Base-by-base conservation (phyloP, 1,140 invertebrate genomes). In the Subanguina moxae region DNA sequence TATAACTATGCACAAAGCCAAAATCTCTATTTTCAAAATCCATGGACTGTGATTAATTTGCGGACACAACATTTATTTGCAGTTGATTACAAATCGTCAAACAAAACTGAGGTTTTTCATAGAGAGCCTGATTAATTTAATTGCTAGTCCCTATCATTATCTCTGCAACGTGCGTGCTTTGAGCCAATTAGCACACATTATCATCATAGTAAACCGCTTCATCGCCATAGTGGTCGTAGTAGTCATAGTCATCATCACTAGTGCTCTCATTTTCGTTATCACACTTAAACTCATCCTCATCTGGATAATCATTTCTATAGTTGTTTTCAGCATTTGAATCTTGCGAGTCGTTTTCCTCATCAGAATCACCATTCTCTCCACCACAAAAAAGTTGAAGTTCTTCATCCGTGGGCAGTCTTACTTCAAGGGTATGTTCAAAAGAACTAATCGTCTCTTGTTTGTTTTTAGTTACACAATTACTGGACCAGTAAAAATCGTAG, bases 291-390 rank as follows among this genome's bases (percentile, higher is more conserved):
- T 72, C 58, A 48, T 75, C 77, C n/a, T 76, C 74, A 57, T 76
- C 74, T 15, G 74, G 74, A 56, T 76, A 76, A 28, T 76, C 74
- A 62, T 76, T 76, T n/a, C 32, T 57, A 52, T 80, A 80, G 48
- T 73, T 72, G 43, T 80, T 74, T 27, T 75, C 74, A 23, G 57
- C 74, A 43, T 75, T 75, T 7, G 74, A 75, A 48, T 75, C 74
- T 21, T 66, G 73, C n/a, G 74, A 61, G 17, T 72, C 72, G 25
- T 76, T 38, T 27, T 76, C 61, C 45, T 76, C 64, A 46, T 69
- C 61, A 23, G 58, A 76, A 19, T 64, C 76, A 45, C 70, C 68
- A 32, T 70, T 64, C n/a, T 70, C 62, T 1, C 68, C 68, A 11
- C 67, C 67, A 65, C 52, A 68, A 27, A 64, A 67, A n/a, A 68